Base-by-base conservation (phyloP, 2,113 vertebrate species). In the Eurystomus gularis region DNA sequence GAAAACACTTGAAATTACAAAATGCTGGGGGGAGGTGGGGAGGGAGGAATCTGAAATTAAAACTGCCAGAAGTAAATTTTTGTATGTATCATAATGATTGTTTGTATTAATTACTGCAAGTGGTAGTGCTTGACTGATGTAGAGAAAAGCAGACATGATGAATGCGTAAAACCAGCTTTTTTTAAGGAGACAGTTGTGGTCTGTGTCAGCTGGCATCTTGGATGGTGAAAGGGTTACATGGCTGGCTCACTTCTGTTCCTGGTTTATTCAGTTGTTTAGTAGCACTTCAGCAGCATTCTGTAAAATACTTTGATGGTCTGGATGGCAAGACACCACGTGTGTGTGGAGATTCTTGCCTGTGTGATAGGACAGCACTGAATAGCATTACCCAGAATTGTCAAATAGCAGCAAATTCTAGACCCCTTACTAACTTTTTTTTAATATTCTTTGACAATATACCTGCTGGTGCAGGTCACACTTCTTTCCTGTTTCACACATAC, bases 281-380 rank as follows among this genome's bases (percentile, higher is more conserved):
- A 71, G 61, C 39, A 24, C 39, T 87, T 82, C 17, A 66, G 46
- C 24, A 31, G 26, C 2, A 11, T 60, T 72, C 48, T 44, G n/a
- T 77, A 10, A 76, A 90, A 70, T 70, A 60, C 20, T 94, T 83
- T 51, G 55, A 3, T 40, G 23, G 44, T 44, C 73, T 83, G 68
- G 52, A 35, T 23, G 16, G 26, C n/a, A 62, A 29, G 49, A 8
- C 5, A 17, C 4, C 0, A 4, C 4, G 1, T 28, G 7, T 7
- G 1, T 60, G 21, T 37, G 33, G 70, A 64, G 33, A 15, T 65
- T 28, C 26, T 31, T 52, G 19, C 8, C 1, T 14, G 10, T 48
- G 57, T 75, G 55, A 11, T 39, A 33, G 16, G 44, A 24, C 49
- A 66, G 37, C 1, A 4, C 54, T 82, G 77, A 44, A 7, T 3